Evolutionary conservation across 2,888 invertebrate genomes (phyloP), one percentile per base, ranked within the genome.

Genomic region (Bellardia bayeri): DNA sequence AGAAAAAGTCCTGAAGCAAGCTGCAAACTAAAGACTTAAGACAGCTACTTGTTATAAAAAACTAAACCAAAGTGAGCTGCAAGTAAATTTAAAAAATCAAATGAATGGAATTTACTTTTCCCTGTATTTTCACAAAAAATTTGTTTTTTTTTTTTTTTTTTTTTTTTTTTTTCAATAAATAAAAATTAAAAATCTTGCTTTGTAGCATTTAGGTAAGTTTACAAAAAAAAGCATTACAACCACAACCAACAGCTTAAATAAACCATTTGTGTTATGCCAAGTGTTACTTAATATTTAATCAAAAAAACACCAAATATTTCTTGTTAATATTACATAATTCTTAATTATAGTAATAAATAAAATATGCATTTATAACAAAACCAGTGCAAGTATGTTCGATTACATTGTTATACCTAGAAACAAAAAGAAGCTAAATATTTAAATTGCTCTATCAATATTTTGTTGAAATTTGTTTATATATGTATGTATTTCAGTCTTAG

Each of bases 1-100:
- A 23, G 23, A 23, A 23, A 23, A 23, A 23, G 23, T 23, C 37
- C 37, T 37, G 37, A 37, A 37, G 37, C 6, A 6, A 37, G 37
- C 37, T 37, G 37, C 37, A 72, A 71, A 82, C 78, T 72, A 78
- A 83, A 83, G 78, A 83, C 49, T 72, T 69, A 71, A 83, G 66
- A 30, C 16, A 78, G 51, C 14, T 78, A 78, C 78, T 78, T 76
- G 58, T 16, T 51, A 30, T 1, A 13, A 1, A n/a, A 49, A 69
- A 45, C 42, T 23, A 68, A 49, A 4, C 33, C 5, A 6, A 37
- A 37, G 37, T 37, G 37, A 37, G 37, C 37, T 37, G 37, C 37
- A 37, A 6, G 37, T 37, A 37, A 37, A 37, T 6, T 37, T 4
- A 6, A 4, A 37, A 37, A 4, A 37, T 37, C 4, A 37, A 37